These are phyloP conservation scores for Momotus momota DNA, from an alignment of 2,797 vertebrate species.

Conservation along the genomic window DNA sequence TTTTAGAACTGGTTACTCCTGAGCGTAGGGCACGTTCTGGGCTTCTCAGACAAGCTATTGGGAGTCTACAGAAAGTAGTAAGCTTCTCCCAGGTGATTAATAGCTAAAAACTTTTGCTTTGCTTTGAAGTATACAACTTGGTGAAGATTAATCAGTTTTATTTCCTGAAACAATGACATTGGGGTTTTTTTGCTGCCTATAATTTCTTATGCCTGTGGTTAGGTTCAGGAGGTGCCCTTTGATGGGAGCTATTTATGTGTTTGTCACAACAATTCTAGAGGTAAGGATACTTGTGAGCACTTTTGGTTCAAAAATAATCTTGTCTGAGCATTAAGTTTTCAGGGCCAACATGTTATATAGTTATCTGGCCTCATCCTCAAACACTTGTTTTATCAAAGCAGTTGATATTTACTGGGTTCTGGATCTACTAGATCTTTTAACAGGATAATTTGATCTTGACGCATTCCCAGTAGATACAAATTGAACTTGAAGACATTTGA, in stretches of 20 bases:
- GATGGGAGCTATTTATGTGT: neutral
- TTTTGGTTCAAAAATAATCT: neutral
- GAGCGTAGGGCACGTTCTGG: accelerated
- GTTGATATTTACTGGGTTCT: neutral
- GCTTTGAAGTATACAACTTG: neutral
- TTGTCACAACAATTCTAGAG: neutral
- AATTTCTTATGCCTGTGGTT: neutral
- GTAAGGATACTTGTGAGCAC: neutral
- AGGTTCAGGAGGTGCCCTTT: neutral
- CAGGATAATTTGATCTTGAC: neutral
- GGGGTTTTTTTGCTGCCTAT: neutral
- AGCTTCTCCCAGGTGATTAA: neutral
- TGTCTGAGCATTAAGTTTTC: neutral
- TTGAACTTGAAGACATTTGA: neutral
- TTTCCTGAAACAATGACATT: neutral
- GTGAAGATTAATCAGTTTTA: neutral
- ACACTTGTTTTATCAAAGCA: neutral
- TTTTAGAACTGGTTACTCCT: neutral
- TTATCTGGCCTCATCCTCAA: neutral
- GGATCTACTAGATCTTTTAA: neutral
- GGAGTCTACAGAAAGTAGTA: neutral
- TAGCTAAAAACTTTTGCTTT: neutral
- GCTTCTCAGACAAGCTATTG: neutral
- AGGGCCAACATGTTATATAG: neutral
- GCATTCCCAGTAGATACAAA: neutral